Base-by-base conservation (phyloP, 2,113 vertebrate genomes). In the Neodontobutis hainanensis region DNA sequence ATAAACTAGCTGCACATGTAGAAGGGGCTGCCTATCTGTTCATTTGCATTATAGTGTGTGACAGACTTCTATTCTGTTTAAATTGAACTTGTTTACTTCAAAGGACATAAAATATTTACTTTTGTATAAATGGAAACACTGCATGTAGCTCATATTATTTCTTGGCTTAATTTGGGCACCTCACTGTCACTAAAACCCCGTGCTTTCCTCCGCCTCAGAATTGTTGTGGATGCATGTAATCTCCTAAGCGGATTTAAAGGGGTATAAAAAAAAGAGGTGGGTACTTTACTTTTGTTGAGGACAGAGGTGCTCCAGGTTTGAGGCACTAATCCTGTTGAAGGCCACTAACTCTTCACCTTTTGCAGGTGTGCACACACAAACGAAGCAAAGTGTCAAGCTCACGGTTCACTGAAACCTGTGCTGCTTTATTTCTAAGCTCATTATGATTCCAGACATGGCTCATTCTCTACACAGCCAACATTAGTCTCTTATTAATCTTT, bases 321-420 rank as follows among this genome's bases (percentile, higher is more conserved):
- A 75, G 73, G 65, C 57, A 67, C 67, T 89, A 88, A 88, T 89
- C 84, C 84, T 70, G 67, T 75, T 84, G 77, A 80, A 70, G 70
- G 63, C 68, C 64, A 53, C 59, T 75, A 70, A 85, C 77, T 69
- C 62, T 45, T 63, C 71, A 61, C 65, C 68, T 40, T 63, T 61
- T 35, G 11, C 16, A 68, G 52, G 11, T 65, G 64, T 10, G 14
- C 73, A 45, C 10, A 55, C 55, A 51, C 73, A 61, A 61, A 55
- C 56, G 67, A 46, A 46, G 60, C 53, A 63, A 70, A 82, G 68
- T 56, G 69, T 67, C 16, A 42, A 5, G 36, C 19, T 27, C 42
- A 9, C 32, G 38, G 11, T 42, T 70, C 16, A 47, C 45, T 62
- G 44, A 32, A 45, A 55, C 32, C 6, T 35, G 8, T 12, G 14